Conservation (phyloP, 2,888 invertebrate species). For the Xestia c-nigrum region DNA sequence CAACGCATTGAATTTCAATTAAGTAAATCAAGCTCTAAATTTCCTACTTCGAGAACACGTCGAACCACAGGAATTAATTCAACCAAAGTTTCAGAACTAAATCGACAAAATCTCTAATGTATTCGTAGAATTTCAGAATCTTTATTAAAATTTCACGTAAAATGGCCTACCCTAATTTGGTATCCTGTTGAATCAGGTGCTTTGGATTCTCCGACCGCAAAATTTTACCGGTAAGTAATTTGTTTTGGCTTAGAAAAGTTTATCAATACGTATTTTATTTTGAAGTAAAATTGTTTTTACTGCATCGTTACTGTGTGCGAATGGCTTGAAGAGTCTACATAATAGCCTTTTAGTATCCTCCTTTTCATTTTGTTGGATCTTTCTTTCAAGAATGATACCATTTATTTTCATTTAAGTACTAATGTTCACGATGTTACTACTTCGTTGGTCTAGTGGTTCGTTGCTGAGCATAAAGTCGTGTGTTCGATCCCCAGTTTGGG, state of each 20-base stretch:
- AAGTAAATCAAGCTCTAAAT: conserved; percentile 32
- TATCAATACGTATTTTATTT: conserved; percentile 43
- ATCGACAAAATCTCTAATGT: conserved; percentile 45
- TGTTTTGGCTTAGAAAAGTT: conserved; percentile 38
- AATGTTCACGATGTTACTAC: neutral
- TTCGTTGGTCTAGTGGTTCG: neutral
- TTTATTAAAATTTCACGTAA: conserved; percentile 55
- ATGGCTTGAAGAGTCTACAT: neutral
- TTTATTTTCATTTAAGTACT: neutral
- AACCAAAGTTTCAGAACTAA: conserved; percentile 43
- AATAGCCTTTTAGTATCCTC: neutral
- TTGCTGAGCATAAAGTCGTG: neutral
- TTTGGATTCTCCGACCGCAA: conserved; percentile 48
- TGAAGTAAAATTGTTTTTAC: conserved; percentile 7
- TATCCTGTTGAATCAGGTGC: conserved; percentile 54
- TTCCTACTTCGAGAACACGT: conserved; percentile 1
- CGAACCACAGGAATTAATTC: conserved; percentile 45
- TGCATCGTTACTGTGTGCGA: conserved; percentile 32
- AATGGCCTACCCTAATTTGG: conserved; percentile 48
- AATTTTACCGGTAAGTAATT: conserved; percentile 40
- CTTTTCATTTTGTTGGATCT: neutral
- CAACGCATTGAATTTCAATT: conserved; percentile 45
- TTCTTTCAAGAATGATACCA: neutral
- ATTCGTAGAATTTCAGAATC: conserved; percentile 25
- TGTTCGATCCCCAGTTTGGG: neutral